Evolutionary conservation across 2,888 invertebrate genomes (phyloP).

Genomic region (Ormia ochracea): DNA sequence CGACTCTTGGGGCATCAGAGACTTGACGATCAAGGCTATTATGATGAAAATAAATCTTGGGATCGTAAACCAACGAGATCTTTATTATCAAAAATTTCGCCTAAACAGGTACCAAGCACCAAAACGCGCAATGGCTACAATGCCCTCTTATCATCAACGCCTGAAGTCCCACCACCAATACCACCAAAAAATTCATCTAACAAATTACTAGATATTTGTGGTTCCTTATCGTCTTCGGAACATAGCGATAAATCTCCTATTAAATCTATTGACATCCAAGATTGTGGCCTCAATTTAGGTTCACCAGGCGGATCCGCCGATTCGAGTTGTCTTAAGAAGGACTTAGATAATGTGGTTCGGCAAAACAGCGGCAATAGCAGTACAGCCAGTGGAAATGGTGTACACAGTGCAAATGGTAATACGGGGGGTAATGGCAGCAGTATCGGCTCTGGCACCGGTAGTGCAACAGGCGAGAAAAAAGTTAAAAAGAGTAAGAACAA

Average conservation of each 20-base stretch:
- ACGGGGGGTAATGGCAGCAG: conserved; percentile 63
- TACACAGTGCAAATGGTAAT: conserved; percentile 66
- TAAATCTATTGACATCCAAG: conserved; percentile 74
- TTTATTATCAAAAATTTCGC: conserved; percentile 76
- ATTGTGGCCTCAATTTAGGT: conserved; percentile 75
- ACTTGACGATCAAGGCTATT: conserved; percentile 94
- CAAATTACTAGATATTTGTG: conserved; percentile 72
- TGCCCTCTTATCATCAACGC: conserved; percentile 75
- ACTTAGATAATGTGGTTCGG: conserved; percentile 54
- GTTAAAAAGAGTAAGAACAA: conserved; percentile 77
- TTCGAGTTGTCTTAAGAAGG: conserved; percentile 73
- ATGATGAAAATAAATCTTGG: conserved; percentile 84
- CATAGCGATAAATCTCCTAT: conserved; percentile 78
- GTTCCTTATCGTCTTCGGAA: conserved; percentile 74
- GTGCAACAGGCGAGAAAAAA: conserved; percentile 75
- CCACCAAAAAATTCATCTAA: conserved; percentile 72
- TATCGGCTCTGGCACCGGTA: conserved; percentile 68
- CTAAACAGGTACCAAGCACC: conserved; percentile 73
- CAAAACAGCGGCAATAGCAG: conserved; percentile 64
- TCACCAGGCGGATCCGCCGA: conserved; percentile 79
- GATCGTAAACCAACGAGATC: conserved; percentile 74
- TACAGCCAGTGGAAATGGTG: conserved; percentile 57
- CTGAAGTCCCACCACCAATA: conserved; percentile 73
- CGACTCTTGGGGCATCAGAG: conserved; percentile 94
- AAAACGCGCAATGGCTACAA: conserved; percentile 76